Evolutionary conservation across 2,113 vertebrate species (phyloP).

Genomic region (Australoheros scitulus): DNA sequence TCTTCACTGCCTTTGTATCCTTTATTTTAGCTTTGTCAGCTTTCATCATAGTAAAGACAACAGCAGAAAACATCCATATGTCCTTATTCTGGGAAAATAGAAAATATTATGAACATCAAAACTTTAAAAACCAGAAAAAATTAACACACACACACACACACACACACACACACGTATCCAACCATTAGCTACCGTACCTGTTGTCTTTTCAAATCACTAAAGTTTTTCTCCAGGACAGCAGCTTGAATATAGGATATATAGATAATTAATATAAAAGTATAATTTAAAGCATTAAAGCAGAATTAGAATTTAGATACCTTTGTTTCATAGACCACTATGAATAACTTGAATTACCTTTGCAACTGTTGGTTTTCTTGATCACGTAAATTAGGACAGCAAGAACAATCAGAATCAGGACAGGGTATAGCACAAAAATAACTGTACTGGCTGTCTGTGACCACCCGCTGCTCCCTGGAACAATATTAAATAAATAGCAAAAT

Average conservation of each 20-base stretch:
- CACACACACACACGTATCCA: no score
- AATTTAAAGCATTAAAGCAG: no score
- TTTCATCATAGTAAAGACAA: not conserved
- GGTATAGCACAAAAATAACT: rapidly evolving
- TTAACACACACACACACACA: no score
- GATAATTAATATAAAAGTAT: rapidly evolving
- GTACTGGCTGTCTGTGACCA: not conserved
- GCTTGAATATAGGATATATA: not conserved
- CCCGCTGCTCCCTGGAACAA: not conserved
- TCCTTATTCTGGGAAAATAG: not conserved
- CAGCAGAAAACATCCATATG: not conserved
- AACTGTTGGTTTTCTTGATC: not conserved
- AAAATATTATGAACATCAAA: not conserved
- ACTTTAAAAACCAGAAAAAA: not conserved
- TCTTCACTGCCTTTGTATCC: not conserved
- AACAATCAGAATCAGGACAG: not conserved
- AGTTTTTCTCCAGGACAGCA: not conserved
- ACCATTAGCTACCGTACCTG: not conserved
- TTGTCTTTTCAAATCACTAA: not conserved
- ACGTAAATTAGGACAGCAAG: not conserved
- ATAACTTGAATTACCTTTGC: constrained; percentile 12
- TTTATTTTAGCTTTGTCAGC: not conserved
- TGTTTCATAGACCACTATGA: not conserved
- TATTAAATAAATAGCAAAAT: not conserved
- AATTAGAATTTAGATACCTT: no score